These are phyloP conservation scores for Scolopax rusticola DNA, from an alignment of 2,797 vertebrate genomes.

Conservation along the genomic window DNA sequence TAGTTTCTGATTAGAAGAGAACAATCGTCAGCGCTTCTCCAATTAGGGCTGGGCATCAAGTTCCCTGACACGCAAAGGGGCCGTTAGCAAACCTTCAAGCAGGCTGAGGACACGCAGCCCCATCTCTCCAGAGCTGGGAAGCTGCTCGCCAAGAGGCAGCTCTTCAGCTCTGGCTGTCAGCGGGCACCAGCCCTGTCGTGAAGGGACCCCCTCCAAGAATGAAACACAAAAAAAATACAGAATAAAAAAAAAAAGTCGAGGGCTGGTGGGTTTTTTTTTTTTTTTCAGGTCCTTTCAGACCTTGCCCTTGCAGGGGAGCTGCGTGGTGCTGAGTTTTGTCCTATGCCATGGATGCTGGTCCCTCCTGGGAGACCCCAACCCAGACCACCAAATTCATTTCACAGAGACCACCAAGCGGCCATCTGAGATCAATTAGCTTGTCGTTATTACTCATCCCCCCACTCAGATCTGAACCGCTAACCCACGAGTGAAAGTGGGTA, in stretches of 20 bases:
- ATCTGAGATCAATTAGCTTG: constrained; percentile 68
- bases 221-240: background rate
- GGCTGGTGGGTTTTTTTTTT: too few relatives aligned
- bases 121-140: background rate
- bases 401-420: constrained; percentile 37
- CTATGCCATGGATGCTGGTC: background rate
- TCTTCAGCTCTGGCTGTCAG: background rate
- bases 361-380: background rate
- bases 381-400: constrained; percentile 51
- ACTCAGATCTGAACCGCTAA: constrained; percentile 52
- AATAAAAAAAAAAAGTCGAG: too few relatives aligned
- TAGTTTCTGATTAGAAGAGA: constrained; percentile 52
- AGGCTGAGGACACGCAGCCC: background rate
- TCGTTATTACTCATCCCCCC: constrained; percentile 41
- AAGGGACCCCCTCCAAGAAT: background rate
- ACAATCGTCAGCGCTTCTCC: background rate
- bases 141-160: background rate
- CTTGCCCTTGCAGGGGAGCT: background rate
- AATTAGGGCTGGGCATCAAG: background rate
- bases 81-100: background rate
- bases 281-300: background rate
- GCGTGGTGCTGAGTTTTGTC: background rate
- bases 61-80: background rate
- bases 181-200: rapidly evolving
- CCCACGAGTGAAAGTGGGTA: constrained; percentile 20